A percentile compares a stretch with the other conserved stretches of the same genome.
Conservation (phyloP, 2,797 vertebrate genomes). For the Syngnathus rostellatus region DNA sequence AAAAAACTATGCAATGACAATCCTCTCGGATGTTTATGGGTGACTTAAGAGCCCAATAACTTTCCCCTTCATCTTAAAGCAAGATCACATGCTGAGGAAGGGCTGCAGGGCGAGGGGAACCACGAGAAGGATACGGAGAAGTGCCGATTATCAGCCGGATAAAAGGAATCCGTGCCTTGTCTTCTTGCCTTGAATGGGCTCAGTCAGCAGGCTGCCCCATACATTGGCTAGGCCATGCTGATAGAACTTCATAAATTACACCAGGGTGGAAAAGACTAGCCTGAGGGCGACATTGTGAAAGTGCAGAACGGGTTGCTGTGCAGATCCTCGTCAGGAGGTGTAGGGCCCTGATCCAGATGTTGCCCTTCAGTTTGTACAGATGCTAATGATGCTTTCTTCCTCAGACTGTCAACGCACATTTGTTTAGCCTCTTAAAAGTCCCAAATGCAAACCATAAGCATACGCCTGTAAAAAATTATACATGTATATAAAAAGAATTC, state of each 20-base stretch:
- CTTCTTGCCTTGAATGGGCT: conserved; percentile 60
- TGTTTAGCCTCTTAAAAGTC: background rate
- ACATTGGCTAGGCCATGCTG: conserved; percentile 67
- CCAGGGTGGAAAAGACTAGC: conserved; percentile 41
- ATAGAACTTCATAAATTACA: conserved; percentile 73
- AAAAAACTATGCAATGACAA: conserved; percentile 66
- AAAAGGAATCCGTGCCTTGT: conserved; percentile 54
- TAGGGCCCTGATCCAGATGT: conserved; percentile 53
- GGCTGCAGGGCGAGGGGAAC: conserved; percentile 46
- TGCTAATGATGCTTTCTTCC: conserved; percentile 19
- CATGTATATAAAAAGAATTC: too few species aligned
- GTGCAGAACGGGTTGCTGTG: conserved; percentile 43
- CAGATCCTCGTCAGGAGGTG: conserved; percentile 47
- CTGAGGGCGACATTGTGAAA: conserved; percentile 43
- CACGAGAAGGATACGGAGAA: conserved; percentile 39
- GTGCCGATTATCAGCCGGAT: conserved; percentile 56
- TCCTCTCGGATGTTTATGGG: conserved; percentile 71
- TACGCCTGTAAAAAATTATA: background rate
- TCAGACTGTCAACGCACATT: conserved; percentile 18
- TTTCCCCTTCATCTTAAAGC: conserved; percentile 70
- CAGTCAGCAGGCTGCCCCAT: conserved; percentile 71
- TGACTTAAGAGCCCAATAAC: conserved; percentile 76
- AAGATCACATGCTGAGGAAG: conserved; percentile 52
- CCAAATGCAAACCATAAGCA: background rate
- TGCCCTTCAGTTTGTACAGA: conserved; percentile 48